Percentiles rank a stretch among this genome's conserved stretches.
phyloP scores from a whole-genome alignment of 2,888 invertebrate species.

The Tiphia femorata region DNA sequence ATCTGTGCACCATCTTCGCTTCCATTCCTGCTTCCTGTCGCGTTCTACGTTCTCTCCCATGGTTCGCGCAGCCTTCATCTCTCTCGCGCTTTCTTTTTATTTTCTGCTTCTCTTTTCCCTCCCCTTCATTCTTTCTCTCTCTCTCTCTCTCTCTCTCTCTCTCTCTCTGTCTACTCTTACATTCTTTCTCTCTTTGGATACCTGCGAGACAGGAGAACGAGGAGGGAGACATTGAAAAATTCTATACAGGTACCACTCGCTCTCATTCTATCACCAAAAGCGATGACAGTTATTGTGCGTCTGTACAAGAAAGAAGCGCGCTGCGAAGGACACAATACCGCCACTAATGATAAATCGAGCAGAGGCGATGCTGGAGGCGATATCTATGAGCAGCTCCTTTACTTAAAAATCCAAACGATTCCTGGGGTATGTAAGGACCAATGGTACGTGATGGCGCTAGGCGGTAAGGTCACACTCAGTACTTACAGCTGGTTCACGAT shows the following conservation, averaged over 20 bases:
- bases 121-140: background rate
- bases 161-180: background rate
- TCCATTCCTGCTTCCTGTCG: no score
- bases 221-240: background rate
- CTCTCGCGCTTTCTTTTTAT: background rate
- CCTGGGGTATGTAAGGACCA: no score
- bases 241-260: background rate
- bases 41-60: no score
- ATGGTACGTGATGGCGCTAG: no score
- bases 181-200: no score
- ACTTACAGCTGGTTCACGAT: no score
- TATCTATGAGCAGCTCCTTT: background rate
- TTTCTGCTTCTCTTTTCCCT: background rate
- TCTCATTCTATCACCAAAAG: constrained; percentile 1
- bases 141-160: background rate
- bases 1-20: no score
- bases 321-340: background rate
- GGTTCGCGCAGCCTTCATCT: no score
- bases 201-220: background rate
- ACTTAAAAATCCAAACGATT: no score
- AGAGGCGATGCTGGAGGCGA: background rate
- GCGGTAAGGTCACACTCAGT: no score
- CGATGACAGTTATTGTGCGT: background rate
- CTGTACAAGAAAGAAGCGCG: background rate
- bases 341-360: background rate